Base-by-base conservation (phyloP, 2,888 invertebrate genomes). In the Hedya salicella region DNA sequence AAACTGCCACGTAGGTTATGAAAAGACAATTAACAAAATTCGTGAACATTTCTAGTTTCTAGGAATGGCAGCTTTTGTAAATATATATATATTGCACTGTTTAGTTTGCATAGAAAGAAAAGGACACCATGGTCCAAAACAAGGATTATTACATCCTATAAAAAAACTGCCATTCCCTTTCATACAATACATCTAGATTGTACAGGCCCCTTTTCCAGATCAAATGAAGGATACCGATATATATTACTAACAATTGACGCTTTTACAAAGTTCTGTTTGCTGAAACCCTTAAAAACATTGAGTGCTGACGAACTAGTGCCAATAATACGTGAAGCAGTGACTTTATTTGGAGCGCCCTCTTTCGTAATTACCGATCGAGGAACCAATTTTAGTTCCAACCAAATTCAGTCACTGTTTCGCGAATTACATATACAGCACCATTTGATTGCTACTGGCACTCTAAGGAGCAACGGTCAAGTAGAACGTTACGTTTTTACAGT, bases 361-460 rank as follows among this genome's bases (percentile, higher is more conserved):
- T n/a, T 59, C 17, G 56, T 72, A 1, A 59, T 74, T 0, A 68
- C 71, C 0, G 72, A 71, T 48, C 46, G 71, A 2, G 71, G 69
- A 2, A 69, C 71, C 3, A 72, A 71, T 62, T 74, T 71, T 69
- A 56, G 16, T 9, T 44, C 56, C 0, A 25, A 42, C 1, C 30
- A 44, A 44, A 44, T 56, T 11, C 30, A 16, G 17, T 3, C 14
- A 13, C 25, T 56, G 9, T 56, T 56, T 17, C 3, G 16, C 11
- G 56, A 56, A 30, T 19, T 42, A 14, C 44, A 56, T 25, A 44
- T 44, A 16, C 13, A 44, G 44, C 56, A 56, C 13, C 56, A 56
- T 16, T 11, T 56, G 14, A 30, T 56, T 1, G 42, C 56, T 14
- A 44, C 56, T 5, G 56, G 56, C 11, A 44, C 30, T 4, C 56